Base-by-base conservation (phyloP, 2,113 vertebrate genomes). In the Petrocephalus zakoni region DNA sequence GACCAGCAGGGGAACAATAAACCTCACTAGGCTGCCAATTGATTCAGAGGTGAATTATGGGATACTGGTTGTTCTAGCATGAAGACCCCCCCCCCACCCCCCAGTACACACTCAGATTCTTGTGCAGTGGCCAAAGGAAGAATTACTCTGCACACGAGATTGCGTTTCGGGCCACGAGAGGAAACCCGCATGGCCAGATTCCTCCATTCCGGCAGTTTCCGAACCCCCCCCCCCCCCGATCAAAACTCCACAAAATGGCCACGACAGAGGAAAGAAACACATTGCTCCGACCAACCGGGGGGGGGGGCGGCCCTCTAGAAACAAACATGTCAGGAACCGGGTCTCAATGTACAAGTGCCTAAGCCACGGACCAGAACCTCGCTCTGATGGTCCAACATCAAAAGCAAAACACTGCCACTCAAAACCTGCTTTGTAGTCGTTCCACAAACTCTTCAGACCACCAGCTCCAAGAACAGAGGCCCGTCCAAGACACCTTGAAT, bases 81-180 rank as follows among this genome's bases (percentile, higher is more conserved):
- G 89, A 84, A 91, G 92, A 90, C 90, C 89, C 87, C 90, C 89
- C 84, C 72, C 17, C 13, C 52, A 2, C 49, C 8, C 51, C 8
- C 88, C 21, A 9, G 89, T 29, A 55, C 4, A n/a, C 58, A 61
- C 53, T 29, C 64, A 88, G 83, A 93, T 92, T 92, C 88, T 90
- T 91, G 90, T 86, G 84, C 86, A 51, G 56, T 49, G 87, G 88
- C 90, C 89, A 90, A 90, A 87, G 37, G 84, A 87, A 90, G 86
- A 91, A 91, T 91, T 91, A 85, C 52, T 51, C 72, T 52, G 61
- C 51, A 86, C 55, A 72, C 58, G 42, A 58, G 88, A 87, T 91
- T 86, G 51, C 42, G 84, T 92, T 92, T 92, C 89, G 8, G 78
- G 88, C 72, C 87, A 87, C 25, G 17, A 90, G 68, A 0, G 90